Conservation (phyloP, 2,113 vertebrate genomes). For the Reinhardtius hippoglossoides region DNA sequence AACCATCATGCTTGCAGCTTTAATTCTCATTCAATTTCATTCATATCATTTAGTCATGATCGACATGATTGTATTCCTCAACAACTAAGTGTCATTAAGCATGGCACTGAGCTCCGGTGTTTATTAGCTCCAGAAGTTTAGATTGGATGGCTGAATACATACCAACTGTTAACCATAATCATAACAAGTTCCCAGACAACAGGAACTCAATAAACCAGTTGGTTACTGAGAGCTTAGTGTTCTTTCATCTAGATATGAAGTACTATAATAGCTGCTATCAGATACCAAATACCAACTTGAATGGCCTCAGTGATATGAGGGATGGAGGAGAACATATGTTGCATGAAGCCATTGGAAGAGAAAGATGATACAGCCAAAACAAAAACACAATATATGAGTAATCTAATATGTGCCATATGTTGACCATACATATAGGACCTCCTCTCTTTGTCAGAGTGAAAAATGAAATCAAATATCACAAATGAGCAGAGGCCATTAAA, state of each 20-base stretch:
- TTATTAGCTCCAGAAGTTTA: neutral
- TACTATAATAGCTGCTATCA: conserved; percentile 54
- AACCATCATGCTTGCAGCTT: too few relatives aligned
- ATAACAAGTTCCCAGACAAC: neutral
- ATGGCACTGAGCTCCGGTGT: too few relatives aligned
- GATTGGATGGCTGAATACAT: neutral
- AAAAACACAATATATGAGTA: conserved; percentile 78
- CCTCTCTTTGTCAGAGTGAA: conserved; percentile 55
- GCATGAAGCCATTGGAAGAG: conserved; percentile 65
- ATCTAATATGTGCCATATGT: conserved; percentile 81
- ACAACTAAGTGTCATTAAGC: neutral
- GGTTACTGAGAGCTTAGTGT: neutral
- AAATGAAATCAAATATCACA: conserved; percentile 80
- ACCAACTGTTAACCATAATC: too few relatives aligned
- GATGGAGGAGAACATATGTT: conserved; percentile 74
- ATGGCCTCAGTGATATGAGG: conserved; percentile 67
- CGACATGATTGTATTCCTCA: neutral
- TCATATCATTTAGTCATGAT: neutral
- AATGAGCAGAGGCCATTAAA: conserved; percentile 68
- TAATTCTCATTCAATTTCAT: neutral
- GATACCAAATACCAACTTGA: conserved; percentile 57
- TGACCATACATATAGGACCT: conserved; percentile 69
- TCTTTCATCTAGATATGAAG: conserved; percentile 40
- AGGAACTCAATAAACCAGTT: neutral
- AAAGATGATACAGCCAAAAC: conserved; percentile 73